Evolutionary conservation across 2,113 vertebrate species (phyloP), one percentile per base, ranked within the genome.

Genomic region (Nothoprocta perdicaria): DNA sequence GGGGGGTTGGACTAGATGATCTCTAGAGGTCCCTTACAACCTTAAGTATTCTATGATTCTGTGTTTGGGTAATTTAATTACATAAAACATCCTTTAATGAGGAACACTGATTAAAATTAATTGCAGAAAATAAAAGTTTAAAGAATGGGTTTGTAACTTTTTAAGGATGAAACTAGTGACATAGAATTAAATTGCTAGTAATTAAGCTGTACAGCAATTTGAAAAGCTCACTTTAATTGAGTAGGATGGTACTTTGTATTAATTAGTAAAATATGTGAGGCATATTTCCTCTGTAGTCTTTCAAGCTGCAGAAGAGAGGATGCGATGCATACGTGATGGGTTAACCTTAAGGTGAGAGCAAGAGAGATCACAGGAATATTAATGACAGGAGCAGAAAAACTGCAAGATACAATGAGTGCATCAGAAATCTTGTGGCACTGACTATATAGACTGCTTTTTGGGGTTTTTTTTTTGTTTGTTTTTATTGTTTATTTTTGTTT

Each of bases 21-120:
- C 35, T 38, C 35, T 38, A 38, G 35, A 38, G 35, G 35, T 38
- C 35, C 8, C 35, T 38, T 38, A 6, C 35, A 38, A 38, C 35
- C 35, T 38, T 38, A 38, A 38, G 35, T 38, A 38, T 38, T 38
- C 35, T 38, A 38, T 38, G 35, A 38, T 38, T 38, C 35, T 38
- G 50, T 22, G 57, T 85, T 33, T 74, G 18, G 33, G 14, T 22
- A 21, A 7, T 65, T 89, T 77, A 92, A 74, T 90, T 71, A 78
- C 14, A 41, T 72, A 38, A 71, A 91, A 14, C 9, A 33, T n/a
- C 63, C 79, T 31, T 8, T 75, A 84, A 68, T 89, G 83, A 55
- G 50, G 22, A 69, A 29, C 7, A 23, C 13, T 52, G 78, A 57
- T 94, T 87, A 89, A 92, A 83, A 86, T 72, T 31, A 91, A 77